Evolutionary conservation across 1,140 invertebrate genomes (phyloP).

Genomic region (Drosophila burlai): DNA sequence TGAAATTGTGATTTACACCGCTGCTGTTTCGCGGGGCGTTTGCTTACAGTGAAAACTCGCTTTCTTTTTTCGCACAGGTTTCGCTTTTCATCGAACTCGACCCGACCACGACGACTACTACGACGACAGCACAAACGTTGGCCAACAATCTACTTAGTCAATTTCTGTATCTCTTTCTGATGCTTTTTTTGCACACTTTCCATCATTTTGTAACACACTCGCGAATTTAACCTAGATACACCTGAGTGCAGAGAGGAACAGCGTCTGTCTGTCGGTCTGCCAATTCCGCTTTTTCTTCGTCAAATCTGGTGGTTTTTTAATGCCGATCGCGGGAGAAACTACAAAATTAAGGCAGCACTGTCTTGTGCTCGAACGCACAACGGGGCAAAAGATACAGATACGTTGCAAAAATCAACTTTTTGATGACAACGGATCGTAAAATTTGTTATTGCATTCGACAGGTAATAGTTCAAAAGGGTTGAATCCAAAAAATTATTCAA

Average conservation of each 20-base stretch:
- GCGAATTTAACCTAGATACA: conserved; percentile 81
- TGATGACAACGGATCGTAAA: too few species aligned
- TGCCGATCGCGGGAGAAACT: too few species aligned
- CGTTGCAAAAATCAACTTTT: too few species aligned
- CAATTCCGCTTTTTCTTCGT: too few species aligned
- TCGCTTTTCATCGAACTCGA: conserved; percentile 63
- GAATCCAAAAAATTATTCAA: too few species aligned
- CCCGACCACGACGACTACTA: conserved; percentile 15
- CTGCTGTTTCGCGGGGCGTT: conserved; percentile 16
- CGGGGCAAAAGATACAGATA: too few species aligned
- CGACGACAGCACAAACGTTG: conserved; percentile 42
- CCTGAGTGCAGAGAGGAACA: conserved; percentile 46
- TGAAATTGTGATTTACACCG: conserved; percentile 45
- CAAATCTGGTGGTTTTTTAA: too few species aligned
- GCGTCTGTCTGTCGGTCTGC: conserved; percentile 1
- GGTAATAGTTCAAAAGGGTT: too few species aligned
- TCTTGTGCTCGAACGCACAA: too few species aligned
- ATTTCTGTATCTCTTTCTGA: conserved; percentile 58
- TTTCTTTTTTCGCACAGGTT: conserved; percentile 79
- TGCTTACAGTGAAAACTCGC: conserved; percentile 65
- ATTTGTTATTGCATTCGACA: too few species aligned
- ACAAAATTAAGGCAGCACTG: too few species aligned
- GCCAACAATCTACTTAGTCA: conserved; percentile 49
- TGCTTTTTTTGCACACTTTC: conserved; percentile 76
- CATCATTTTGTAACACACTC: conserved; percentile 78